These are phyloP conservation scores for Heterotis niloticus DNA, from an alignment of 2,113 vertebrate species.

Conservation along the genomic window DNA sequence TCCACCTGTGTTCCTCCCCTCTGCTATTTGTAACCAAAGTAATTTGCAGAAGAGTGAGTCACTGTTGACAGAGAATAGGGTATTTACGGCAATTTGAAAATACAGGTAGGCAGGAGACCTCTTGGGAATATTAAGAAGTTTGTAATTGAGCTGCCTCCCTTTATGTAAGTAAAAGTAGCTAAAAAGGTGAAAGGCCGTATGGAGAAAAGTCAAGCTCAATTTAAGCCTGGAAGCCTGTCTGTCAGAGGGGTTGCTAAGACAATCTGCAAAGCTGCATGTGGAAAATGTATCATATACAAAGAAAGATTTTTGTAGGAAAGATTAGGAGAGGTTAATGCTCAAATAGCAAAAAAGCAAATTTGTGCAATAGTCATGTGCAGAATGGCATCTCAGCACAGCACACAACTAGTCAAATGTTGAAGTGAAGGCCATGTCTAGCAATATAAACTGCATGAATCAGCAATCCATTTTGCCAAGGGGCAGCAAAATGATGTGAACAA, in stretches of 20 bases:
- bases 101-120: constrained; percentile 9
- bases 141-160: constrained; percentile 3
- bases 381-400: too few species aligned
- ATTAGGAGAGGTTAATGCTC: too few species aligned
- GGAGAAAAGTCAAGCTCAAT: neutral
- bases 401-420: too few species aligned
- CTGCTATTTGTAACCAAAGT: constrained; percentile 20
- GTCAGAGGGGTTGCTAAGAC: neutral
- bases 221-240: neutral
- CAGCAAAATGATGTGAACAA: too few species aligned
- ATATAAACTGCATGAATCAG: too few species aligned
- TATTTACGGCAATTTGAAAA: neutral
- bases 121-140: constrained; percentile 17
- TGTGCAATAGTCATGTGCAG: too few species aligned
- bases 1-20: neutral
- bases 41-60: constrained; percentile 18
- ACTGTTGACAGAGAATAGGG: neutral
- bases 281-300: neutral
- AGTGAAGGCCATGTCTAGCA: too few species aligned
- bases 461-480: too few species aligned
- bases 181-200: constrained; percentile 1
- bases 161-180: neutral
- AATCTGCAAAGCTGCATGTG: neutral
- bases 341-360: too few species aligned
- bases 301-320: too few species aligned